A percentile compares a stretch with the other conserved stretches of the same genome.
phyloP scores from a whole-genome alignment of 1,140 invertebrate species.

The Coelopa frigida region DNA sequence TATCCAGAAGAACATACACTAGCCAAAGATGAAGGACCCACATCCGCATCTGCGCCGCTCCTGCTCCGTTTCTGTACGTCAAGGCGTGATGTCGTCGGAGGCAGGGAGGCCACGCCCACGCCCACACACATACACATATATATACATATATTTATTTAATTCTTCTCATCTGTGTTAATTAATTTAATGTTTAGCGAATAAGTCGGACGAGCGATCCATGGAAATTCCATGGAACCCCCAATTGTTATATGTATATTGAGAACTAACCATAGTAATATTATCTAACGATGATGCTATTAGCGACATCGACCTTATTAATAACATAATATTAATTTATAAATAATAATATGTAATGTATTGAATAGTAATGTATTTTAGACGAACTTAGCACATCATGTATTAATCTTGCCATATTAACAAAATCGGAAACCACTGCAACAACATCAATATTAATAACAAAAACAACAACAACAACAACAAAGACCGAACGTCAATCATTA shows the following conservation, averaged over 20 bases:
- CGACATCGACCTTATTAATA: neutral
- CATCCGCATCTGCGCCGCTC: too few relatives aligned
- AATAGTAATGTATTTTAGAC: neutral
- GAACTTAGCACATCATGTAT: conserved; percentile 36
- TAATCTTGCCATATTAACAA: conserved; percentile 46
- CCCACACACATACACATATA: neutral
- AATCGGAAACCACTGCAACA: too few relatives aligned
- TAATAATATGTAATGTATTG: neutral
- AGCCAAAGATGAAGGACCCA: conserved; percentile 13
- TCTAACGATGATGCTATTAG: neutral
- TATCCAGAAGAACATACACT: conserved; percentile 8
- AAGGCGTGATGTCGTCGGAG: too few relatives aligned
- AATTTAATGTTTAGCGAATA: conserved; percentile 3
- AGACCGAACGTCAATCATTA: too few relatives aligned
- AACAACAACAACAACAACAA: too few relatives aligned
- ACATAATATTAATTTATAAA: conserved; percentile 1
- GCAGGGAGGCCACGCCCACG: too few relatives aligned
- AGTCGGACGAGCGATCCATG: too few relatives aligned
- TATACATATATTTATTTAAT: neutral
- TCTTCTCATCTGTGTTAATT: conserved; percentile 38
- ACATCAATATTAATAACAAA: too few relatives aligned
- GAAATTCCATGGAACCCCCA: too few relatives aligned
- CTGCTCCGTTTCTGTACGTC: too few relatives aligned
- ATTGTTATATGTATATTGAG: neutral
- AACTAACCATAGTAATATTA: conserved; percentile 1